Percentiles rank a stretch among this genome's conserved stretches.
Evolutionary conservation across 2,888 invertebrate genomes (phyloP).

Genomic region (Ectobius pallidus): DNA sequence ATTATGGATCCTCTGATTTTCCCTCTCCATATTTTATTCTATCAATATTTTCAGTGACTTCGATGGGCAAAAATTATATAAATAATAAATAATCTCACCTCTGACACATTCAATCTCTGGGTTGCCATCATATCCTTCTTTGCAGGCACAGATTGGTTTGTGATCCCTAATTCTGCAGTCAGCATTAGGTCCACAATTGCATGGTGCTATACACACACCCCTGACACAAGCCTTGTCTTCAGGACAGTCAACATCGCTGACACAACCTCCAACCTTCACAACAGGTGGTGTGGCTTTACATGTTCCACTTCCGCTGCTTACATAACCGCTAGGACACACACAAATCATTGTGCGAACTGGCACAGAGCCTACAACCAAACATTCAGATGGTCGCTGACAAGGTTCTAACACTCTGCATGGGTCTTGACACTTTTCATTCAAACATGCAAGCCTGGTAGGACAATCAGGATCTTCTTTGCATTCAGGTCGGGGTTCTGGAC

Average conservation of each 20-base stretch:
- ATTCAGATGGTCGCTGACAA: conserved; percentile 79
- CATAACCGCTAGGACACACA: conserved; percentile 86
- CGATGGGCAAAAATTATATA: too few species aligned
- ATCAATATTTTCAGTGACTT: too few species aligned
- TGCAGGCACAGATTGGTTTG: conserved; percentile 86
- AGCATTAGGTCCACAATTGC: conserved; percentile 84
- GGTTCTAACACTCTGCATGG: conserved; percentile 81
- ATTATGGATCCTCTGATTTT: too few species aligned
- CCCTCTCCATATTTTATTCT: too few species aligned
- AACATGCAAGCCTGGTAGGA: conserved; percentile 77
- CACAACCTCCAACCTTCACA: conserved; percentile 69
- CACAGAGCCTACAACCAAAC: conserved; percentile 78
- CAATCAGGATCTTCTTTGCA: conserved; percentile 86
- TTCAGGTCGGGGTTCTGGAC: conserved; percentile 72
- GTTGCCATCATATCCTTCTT: conserved; percentile 82
- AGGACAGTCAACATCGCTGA: conserved; percentile 78
- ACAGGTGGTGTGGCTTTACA: conserved; percentile 76
- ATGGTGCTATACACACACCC: conserved; percentile 81
- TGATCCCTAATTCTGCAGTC: conserved; percentile 85
- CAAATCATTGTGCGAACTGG: conserved; percentile 90
- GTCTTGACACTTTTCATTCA: conserved; percentile 81
- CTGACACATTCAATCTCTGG: conserved; percentile 81
- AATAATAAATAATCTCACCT: too few species aligned
- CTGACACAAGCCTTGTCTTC: conserved; percentile 79
- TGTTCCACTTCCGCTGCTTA: conserved; percentile 81